Evolutionary conservation across 2,113 vertebrate genomes (phyloP).

Genomic region (Gobio gobio): DNA sequence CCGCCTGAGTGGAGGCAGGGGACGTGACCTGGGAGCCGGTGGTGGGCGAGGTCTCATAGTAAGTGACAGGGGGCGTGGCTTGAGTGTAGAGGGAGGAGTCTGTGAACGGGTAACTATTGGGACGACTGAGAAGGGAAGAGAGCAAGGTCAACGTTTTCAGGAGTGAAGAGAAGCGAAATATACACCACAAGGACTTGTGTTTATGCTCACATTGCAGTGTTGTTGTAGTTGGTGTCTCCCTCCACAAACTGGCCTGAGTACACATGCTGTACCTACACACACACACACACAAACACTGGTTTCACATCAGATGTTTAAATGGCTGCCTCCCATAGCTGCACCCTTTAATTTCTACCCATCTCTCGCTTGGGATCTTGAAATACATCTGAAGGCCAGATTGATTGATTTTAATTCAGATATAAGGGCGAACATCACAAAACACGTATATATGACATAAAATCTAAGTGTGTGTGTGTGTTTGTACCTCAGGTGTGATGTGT

Average conservation of each 20-base stretch:
- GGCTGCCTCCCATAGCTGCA: too few species aligned
- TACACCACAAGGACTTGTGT: not conserved
- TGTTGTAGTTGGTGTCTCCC: conserved; percentile 80
- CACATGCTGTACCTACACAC: conserved; percentile 77
- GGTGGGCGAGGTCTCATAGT: conserved; percentile 80
- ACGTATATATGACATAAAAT: not conserved
- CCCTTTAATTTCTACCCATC: too few species aligned
- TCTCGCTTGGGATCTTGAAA: too few species aligned
- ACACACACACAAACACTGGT: conserved; percentile 48
- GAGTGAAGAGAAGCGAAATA: not conserved
- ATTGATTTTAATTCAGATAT: not conserved
- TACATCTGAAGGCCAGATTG: too few species aligned
- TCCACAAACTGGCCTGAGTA: conserved; percentile 90
- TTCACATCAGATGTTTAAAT: not conserved
- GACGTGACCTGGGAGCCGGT: conserved; percentile 76
- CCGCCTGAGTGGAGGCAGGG: conserved; percentile 79
- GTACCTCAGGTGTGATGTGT: conserved; percentile 84
- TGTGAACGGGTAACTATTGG: conserved; percentile 82
- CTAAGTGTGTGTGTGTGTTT: conserved; percentile 35
- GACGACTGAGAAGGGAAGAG: conserved; percentile 73
- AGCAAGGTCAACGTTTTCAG: not conserved
- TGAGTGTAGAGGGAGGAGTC: conserved; percentile 85
- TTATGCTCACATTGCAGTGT: conserved; percentile 83
- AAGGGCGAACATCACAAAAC: not conserved
- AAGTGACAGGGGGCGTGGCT: conserved; percentile 76